Evolutionary conservation across 1,140 invertebrate species (phyloP), one percentile per base, ranked within the genome.

Genomic region (Trichomalopsis sarcophagae): DNA sequence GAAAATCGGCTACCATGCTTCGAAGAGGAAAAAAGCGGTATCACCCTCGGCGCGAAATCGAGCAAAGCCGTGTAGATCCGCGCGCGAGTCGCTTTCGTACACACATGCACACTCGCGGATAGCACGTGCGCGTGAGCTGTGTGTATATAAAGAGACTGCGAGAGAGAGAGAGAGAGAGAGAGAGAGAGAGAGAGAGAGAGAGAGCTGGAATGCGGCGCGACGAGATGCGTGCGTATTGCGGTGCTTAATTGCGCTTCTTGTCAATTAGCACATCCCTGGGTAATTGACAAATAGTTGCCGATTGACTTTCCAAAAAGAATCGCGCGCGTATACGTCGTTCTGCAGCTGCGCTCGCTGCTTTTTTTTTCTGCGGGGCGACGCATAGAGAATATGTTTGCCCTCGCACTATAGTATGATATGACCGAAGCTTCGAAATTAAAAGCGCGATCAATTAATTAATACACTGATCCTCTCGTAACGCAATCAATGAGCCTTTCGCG

Each of bases 281-380:
- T 87, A 87, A 87, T 87, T 85, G 86, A 85, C 81, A 76, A 80
- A 81, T 84, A 79, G 69, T 78, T 80, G 75, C 36, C 62, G 75
- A 84, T 77, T 76, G 75, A 69, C 36, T 83, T 68, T 76, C 10
- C 74, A 44, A 62, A 36, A 68, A 66, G 71, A 82, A 73, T 62
- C 68, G 27, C 47, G 27, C 47, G 27, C 27, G 27, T 27, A 27
- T 27, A 27, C 27, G 69, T 40, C 66, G 68, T 13, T 71, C 23
- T 13, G 50, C 50, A 14, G 13, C 50, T 13, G 50, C 17, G 6
- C 55, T 36, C 2, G 5, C 33, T 14, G 17, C 55, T 62, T 62
- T 62, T 62, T 62, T 17, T 14, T 62, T 5, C 27, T 27, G 27
- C 27, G 27, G 27, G 17, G 5, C 36, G 14, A 62, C 55, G 55